Conservation (phyloP, 2,888 invertebrate species). For the Cheilosia urbana region DNA sequence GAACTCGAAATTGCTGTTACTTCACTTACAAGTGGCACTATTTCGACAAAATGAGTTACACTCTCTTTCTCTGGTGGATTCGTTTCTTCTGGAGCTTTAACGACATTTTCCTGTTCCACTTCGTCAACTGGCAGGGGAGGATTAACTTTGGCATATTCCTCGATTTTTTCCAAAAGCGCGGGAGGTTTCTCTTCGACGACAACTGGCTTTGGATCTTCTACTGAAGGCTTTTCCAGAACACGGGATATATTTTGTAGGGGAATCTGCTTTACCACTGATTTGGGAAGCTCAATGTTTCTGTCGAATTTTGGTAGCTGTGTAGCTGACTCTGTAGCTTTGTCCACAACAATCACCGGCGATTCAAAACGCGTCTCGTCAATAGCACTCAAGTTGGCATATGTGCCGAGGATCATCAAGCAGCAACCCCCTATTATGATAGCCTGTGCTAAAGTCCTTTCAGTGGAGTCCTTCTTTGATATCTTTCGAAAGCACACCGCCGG, state of each 20-base stretch:
- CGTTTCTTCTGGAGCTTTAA: constrained; percentile 19
- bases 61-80: constrained; percentile 30
- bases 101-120: constrained; percentile 34
- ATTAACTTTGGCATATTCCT: constrained; percentile 76
- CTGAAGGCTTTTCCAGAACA: constrained; percentile 35
- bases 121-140: constrained; percentile 81
- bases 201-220: constrained; percentile 14
- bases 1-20: constrained; percentile 3
- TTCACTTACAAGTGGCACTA: constrained; percentile 24
- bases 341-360: constrained; percentile 72
- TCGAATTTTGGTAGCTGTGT: constrained; percentile 25
- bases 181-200: constrained; percentile 36
- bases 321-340: constrained; percentile 7
- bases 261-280: constrained; percentile 35
- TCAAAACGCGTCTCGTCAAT: constrained; percentile 86
- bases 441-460: constrained; percentile 93
- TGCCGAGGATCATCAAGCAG: constrained; percentile 94
- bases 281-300: constrained; percentile 34
- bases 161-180: constrained; percentile 14
- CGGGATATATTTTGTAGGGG: constrained; percentile 38
- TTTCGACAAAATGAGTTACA: constrained; percentile 29
- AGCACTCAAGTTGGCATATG: constrained; percentile 93
- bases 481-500: constrained; percentile 95
- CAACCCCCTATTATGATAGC: constrained; percentile 92
- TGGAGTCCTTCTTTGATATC: constrained; percentile 92